Conservation (phyloP, 2,113 vertebrate species). For the Cynoglossus semilaevis region DNA sequence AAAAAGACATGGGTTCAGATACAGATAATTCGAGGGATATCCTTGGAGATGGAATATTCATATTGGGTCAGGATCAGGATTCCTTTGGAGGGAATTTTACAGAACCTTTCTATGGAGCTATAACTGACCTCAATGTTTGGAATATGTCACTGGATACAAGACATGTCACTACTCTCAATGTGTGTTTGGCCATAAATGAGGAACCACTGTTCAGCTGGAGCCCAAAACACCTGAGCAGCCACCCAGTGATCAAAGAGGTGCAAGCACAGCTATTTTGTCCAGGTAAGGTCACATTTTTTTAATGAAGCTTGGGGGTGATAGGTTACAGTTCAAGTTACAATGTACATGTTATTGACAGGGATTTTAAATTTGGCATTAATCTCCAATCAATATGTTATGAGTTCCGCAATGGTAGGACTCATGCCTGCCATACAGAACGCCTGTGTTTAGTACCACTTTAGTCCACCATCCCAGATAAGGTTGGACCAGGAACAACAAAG, state of each 20-base stretch:
- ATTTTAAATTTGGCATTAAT: too few relatives aligned
- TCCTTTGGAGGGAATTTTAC: conserved; percentile 87
- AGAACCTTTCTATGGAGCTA: conserved; percentile 88
- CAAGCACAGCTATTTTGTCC: conserved; percentile 73
- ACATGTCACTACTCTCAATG: conserved; percentile 74
- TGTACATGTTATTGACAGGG: too few relatives aligned
- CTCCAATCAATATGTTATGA: too few relatives aligned
- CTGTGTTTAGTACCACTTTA: too few relatives aligned
- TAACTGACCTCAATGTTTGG: conserved; percentile 86
- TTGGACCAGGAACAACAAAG: too few relatives aligned
- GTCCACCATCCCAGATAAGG: too few relatives aligned
- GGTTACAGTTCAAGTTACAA: too few relatives aligned
- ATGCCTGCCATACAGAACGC: too few relatives aligned
- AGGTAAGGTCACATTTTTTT: conserved; percentile 59
- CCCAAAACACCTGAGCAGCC: conserved; percentile 55
- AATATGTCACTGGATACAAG: conserved; percentile 55
- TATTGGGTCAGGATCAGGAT: conserved; percentile 91
- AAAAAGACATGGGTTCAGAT: conserved; percentile 63
- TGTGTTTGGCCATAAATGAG: conserved; percentile 60
- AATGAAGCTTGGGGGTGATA: background rate
- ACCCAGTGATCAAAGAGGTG: conserved; percentile 64
- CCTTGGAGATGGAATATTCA: conserved; percentile 77
- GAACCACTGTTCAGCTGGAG: conserved; percentile 79
- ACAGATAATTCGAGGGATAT: conserved; percentile 71
- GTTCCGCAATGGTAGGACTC: too few relatives aligned